Conservation (phyloP, 1,140 invertebrate species). For the Chironomus striatipennis region DNA sequence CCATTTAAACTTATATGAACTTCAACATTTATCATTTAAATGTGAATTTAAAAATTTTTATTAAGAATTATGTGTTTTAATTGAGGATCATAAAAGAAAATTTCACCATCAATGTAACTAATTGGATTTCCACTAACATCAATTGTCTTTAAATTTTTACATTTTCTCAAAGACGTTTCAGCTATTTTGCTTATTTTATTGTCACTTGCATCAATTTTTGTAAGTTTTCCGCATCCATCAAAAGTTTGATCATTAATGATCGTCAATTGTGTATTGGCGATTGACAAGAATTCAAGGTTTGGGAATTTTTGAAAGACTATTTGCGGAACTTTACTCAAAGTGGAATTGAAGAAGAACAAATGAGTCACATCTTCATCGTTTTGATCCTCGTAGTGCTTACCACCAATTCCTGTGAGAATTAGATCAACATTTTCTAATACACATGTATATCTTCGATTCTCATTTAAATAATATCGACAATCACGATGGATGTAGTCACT, state of each 20-base stretch:
- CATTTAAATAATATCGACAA: background rate
- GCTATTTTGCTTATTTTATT: background rate
- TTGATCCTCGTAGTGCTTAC: background rate
- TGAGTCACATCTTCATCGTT: background rate
- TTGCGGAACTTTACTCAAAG: background rate
- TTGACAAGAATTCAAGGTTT: background rate
- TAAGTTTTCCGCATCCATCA: background rate
- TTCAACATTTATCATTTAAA: too few relatives aligned
- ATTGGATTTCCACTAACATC: background rate
- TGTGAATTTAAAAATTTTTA: background rate
- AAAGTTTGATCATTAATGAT: slow-evolving; percentile 15
- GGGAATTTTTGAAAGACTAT: background rate
- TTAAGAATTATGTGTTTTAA: slow-evolving; percentile 1
- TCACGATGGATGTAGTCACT: background rate
- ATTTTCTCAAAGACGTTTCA: background rate
- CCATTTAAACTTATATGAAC: too few relatives aligned
- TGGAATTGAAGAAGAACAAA: background rate
- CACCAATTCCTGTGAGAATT: background rate
- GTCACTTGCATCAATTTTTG: background rate
- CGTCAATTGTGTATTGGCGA: background rate
- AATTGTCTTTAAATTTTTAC: background rate
- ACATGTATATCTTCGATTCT: background rate
- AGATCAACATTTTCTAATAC: background rate
- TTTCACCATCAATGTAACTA: background rate
- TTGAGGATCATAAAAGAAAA: background rate